Conservation (phyloP, 35 echinoderm and acorn worm species). For the Heliocidaris erythrogramma region DNA sequence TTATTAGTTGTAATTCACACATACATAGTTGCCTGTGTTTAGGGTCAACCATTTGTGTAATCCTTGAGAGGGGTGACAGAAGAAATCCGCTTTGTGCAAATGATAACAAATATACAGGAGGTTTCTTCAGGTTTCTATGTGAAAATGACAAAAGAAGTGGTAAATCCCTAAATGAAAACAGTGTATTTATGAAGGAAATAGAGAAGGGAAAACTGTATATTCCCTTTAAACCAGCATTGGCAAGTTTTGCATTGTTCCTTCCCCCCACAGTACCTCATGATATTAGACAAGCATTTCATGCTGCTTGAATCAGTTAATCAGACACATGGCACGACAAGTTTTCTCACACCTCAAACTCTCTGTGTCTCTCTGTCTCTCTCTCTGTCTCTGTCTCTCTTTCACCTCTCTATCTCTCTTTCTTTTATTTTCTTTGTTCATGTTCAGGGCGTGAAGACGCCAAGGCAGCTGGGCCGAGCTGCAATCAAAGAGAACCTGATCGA, state of each 20-base stretch:
- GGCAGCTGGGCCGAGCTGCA: neutral
- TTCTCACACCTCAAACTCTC: neutral
- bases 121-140: too few species aligned
- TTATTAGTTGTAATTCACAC: too few species aligned
- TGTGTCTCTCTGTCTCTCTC: too few species aligned
- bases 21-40: too few species aligned
- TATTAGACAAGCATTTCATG: neutral
- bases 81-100: too few species aligned
- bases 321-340: neutral
- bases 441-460: conserved; percentile 9
- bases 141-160: neutral
- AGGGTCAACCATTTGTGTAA: too few species aligned
- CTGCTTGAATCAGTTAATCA: neutral
- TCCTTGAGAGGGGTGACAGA: too few species aligned
- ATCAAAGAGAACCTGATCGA: conserved; percentile 14
- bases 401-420: neutral
- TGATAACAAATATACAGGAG: too few species aligned
- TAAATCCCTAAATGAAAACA: neutral
- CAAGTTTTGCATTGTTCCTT: neutral
- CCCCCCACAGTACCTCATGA: neutral
- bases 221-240: too few species aligned
- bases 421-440: neutral
- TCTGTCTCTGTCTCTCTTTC: too few species aligned
- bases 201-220: too few species aligned
- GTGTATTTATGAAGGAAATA: too few species aligned